phyloP scores from a whole-genome alignment of 2,888 invertebrate species.

The Uropetala carovei region DNA sequence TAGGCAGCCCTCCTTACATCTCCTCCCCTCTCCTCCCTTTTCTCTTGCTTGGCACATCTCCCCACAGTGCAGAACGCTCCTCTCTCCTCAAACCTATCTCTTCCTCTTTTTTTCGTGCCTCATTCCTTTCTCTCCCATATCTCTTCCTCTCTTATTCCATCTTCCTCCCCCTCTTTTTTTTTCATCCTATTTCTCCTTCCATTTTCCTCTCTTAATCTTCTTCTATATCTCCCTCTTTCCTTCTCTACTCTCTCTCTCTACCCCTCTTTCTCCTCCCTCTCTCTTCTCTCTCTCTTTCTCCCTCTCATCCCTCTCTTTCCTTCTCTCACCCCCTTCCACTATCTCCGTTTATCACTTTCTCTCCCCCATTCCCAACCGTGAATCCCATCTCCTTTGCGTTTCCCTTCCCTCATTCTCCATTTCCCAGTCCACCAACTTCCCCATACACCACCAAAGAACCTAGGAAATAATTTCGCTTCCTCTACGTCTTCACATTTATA shows the following conservation, averaged over 20 bases:
- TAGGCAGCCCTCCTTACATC: constrained; percentile 21
- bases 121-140: neutral
- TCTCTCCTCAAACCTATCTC: neutral
- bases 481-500: too few relatives aligned
- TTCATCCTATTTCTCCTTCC: neutral
- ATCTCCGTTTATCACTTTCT: neutral
- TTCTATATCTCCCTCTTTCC: neutral
- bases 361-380: neutral
- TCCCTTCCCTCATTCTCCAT: neutral
- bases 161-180: neutral
- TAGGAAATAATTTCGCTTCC: too few relatives aligned
- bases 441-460: too few relatives aligned
- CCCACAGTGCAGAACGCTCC: neutral
- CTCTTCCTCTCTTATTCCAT: neutral
- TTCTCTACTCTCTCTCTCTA: neutral
- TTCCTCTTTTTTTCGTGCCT: too few relatives aligned
- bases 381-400: neutral
- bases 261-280: neutral
- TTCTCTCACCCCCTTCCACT: neutral
- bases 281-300: neutral
- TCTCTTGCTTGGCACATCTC: neutral
- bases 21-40: neutral
- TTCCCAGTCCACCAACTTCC: neutral
- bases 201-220: neutral
- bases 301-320: neutral